These are phyloP conservation scores for Pogonophryne albipinna DNA, from an alignment of 2,797 vertebrate species.

Conservation along the genomic window DNA sequence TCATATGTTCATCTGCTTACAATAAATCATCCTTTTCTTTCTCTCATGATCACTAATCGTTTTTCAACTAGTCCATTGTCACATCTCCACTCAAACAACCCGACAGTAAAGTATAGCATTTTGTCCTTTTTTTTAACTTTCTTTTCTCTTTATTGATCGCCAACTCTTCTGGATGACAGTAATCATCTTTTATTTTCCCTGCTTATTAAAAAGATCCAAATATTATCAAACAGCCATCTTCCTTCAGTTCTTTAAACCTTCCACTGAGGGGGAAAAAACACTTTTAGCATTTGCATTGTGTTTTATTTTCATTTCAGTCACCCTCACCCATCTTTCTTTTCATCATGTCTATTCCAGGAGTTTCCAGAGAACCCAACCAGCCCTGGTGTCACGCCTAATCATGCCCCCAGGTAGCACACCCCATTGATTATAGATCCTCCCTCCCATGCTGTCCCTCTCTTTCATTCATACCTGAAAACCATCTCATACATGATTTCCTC, in stretches of 20 bases:
- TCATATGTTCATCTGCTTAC: conserved; percentile 61
- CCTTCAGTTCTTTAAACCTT: conserved; percentile 15
- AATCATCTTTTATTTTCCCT: conserved; percentile 37
- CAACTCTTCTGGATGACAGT: conserved; percentile 25
- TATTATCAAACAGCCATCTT: conserved; percentile 6
- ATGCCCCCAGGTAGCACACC: conserved; percentile 91
- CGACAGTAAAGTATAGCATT: conserved; percentile 30
- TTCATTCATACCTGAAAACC: conserved; percentile 77
- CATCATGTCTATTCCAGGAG: conserved; percentile 92
- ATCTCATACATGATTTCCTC: conserved; percentile 79
- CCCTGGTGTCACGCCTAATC: conserved; percentile 89
- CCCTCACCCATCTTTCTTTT: conserved; percentile 88
- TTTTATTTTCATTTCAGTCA: conserved; percentile 84
- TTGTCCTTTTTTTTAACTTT: conserved; percentile 4
- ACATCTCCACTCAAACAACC: conserved; percentile 55
- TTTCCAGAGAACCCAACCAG: conserved; percentile 89
- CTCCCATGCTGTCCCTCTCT: conserved; percentile 83
- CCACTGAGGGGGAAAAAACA: conserved; percentile 15
- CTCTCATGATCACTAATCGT: conserved; percentile 45
- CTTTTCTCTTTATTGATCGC: conserved; percentile 27
- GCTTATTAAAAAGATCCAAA: conserved; percentile 16
- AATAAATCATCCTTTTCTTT: conserved; percentile 58
- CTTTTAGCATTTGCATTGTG: conserved; percentile 81
- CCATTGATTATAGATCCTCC: conserved; percentile 84
- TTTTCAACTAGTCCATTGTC: conserved; percentile 60